These are phyloP conservation scores for Geopemphigus sp. DNA, from an alignment of 1,140 invertebrate species.

Conservation along the genomic window DNA sequence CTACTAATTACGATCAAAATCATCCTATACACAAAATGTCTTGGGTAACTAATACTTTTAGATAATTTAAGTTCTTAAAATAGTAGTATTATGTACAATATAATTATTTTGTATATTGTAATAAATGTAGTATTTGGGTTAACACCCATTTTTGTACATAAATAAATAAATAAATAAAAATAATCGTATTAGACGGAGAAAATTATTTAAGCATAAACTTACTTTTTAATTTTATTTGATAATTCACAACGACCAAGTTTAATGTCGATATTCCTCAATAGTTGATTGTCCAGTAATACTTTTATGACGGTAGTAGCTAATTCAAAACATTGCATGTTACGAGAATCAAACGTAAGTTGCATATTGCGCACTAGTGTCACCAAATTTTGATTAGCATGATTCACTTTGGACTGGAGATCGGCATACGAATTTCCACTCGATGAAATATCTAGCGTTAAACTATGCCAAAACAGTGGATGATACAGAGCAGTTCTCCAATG, in stretches of 20 bases:
- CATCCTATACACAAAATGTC: too few species aligned
- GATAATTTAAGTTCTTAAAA: too few species aligned
- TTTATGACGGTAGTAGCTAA: neutral
- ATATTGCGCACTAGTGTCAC: constrained; percentile 7
- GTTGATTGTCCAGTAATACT: neutral
- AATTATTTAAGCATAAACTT: neutral
- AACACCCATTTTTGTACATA: too few species aligned
- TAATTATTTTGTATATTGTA: too few species aligned
- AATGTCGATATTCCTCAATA: constrained; percentile 24
- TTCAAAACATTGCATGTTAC: neutral
- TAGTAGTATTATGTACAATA: too few species aligned
- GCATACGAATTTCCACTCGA: neutral
- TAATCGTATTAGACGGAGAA: too few species aligned
- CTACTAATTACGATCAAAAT: too few species aligned
- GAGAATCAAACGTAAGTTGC: constrained; percentile 16
- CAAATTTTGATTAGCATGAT: neutral
- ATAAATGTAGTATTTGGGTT: too few species aligned
- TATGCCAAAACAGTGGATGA: constrained; percentile 62
- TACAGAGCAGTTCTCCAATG: constrained; percentile 65
- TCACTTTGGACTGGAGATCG: constrained; percentile 6
- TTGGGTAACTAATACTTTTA: too few species aligned
- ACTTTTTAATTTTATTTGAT: neutral
- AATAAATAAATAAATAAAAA: too few species aligned
- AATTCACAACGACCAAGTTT: neutral
- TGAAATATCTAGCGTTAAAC: neutral